phyloP scores from a whole-genome alignment of 2,113 vertebrate species.

The Scomber colias region DNA sequence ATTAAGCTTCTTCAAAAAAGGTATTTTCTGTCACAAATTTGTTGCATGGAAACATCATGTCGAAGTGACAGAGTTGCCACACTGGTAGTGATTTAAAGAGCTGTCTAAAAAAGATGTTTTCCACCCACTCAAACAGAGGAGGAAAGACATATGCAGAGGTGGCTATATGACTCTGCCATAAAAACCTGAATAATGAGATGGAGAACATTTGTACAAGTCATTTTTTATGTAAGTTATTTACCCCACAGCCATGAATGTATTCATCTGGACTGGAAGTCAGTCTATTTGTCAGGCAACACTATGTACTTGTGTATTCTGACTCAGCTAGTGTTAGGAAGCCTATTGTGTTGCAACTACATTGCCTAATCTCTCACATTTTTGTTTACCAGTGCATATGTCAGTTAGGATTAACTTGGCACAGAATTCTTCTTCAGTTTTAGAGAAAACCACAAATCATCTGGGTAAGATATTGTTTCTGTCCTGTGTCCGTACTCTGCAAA shows the following conservation, averaged over 20 bases:
- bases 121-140: neutral
- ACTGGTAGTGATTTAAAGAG: neutral
- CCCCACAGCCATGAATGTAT: neutral
- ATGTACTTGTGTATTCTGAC: neutral
- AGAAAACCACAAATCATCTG: conserved; percentile 17
- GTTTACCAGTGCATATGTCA: neutral
- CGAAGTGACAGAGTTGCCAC: too few relatives aligned
- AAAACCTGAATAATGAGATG: conserved; percentile 2
- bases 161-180: neutral
- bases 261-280: neutral
- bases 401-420: neutral
- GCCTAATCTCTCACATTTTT: neutral
- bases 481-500: neutral
- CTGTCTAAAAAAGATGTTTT: neutral
- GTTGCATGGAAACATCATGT: too few relatives aligned
- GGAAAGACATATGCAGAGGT: neutral
- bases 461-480: neutral
- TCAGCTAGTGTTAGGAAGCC: neutral
- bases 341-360: neutral
- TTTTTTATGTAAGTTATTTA: neutral
- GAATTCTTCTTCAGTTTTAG: neutral
- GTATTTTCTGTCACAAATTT: too few relatives aligned
- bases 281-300: neutral
- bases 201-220: neutral
- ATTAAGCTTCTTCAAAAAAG: too few relatives aligned